Evolutionary conservation across 2,113 vertebrate genomes (phyloP).

Genomic region (Paracanthobrama guichenoti): DNA sequence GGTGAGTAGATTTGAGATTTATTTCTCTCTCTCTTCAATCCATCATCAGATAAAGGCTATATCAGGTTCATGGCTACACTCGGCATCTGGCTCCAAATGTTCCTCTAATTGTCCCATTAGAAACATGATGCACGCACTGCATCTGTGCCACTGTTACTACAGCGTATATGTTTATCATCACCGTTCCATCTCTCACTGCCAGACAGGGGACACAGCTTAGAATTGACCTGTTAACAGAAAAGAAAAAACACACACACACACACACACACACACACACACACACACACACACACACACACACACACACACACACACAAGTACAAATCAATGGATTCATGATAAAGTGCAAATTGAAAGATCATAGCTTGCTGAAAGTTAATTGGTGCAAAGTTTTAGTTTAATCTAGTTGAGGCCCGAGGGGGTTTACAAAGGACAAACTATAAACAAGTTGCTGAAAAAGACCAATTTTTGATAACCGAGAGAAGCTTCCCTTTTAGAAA

Average conservation of each 20-base stretch:
- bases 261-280: background rate
- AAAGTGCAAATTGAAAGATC: slow-evolving; percentile 36
- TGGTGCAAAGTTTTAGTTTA: slow-evolving; percentile 24
- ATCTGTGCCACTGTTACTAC: slow-evolving; percentile 41
- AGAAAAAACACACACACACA: too few species aligned
- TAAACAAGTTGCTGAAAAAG: slow-evolving; percentile 12
- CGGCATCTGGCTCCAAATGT: slow-evolving; percentile 50
- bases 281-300: background rate
- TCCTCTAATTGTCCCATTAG: slow-evolving; percentile 52
- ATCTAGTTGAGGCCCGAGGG: background rate
- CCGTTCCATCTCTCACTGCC: slow-evolving; percentile 25
- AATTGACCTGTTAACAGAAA: background rate
- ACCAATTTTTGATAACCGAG: slow-evolving; percentile 14
- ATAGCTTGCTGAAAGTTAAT: slow-evolving; percentile 24
- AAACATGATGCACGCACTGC: slow-evolving; percentile 46
- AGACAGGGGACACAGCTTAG: slow-evolving; percentile 5
- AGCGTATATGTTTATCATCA: slow-evolving; percentile 29
- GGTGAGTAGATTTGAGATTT: slow-evolving; percentile 1
- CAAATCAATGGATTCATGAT: slow-evolving; percentile 16
- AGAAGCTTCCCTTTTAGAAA: slow-evolving; percentile 23
- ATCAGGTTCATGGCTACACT: slow-evolving; percentile 32
- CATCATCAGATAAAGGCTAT: slow-evolving; percentile 16
- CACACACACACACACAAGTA: background rate
- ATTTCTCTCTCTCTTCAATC: slow-evolving; percentile 18
- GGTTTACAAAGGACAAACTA: slow-evolving; percentile 27